phyloP scores from a whole-genome alignment of 2,797 vertebrate species.

The Ctenopoma multispine region DNA sequence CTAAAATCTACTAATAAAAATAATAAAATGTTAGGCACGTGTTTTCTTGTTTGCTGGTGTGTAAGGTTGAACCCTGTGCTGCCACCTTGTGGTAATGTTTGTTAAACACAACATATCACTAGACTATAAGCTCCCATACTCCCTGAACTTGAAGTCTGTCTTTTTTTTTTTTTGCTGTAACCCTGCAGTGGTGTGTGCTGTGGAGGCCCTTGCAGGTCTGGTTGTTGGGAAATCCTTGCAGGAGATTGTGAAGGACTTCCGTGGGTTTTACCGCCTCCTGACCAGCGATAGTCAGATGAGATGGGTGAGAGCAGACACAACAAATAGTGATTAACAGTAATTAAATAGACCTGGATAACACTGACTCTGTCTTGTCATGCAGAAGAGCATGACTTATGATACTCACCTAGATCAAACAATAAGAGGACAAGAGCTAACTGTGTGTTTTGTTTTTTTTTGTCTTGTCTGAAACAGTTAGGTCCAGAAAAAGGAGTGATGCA shows the following conservation, averaged over 20 bases:
- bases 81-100: conserved; percentile 53
- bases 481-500: conserved; percentile 88
- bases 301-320: conserved; percentile 77
- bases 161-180: neutral
- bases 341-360: neutral
- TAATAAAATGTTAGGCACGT: neutral
- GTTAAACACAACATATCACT: neutral
- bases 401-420: neutral
- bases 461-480: conserved; percentile 74
- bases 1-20: neutral
- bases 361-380: neutral
- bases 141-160: too few species aligned
- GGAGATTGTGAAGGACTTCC: conserved; percentile 86
- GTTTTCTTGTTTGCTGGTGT: neutral
- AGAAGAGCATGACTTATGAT: neutral
- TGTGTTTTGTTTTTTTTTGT: neutral
- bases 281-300: conserved; percentile 86
- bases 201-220: conserved; percentile 79
- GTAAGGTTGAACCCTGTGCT: neutral
- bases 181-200: conserved; percentile 82
- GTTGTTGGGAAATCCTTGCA: conserved; percentile 82
- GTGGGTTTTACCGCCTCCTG: conserved; percentile 86
- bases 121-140: too few species aligned
- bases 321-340: neutral
- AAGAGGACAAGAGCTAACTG: too few species aligned